A percentile compares a stretch with the other conserved stretches of the same genome.
Conservation (phyloP, 2,888 invertebrate genomes). For the Athalia cordata region DNA sequence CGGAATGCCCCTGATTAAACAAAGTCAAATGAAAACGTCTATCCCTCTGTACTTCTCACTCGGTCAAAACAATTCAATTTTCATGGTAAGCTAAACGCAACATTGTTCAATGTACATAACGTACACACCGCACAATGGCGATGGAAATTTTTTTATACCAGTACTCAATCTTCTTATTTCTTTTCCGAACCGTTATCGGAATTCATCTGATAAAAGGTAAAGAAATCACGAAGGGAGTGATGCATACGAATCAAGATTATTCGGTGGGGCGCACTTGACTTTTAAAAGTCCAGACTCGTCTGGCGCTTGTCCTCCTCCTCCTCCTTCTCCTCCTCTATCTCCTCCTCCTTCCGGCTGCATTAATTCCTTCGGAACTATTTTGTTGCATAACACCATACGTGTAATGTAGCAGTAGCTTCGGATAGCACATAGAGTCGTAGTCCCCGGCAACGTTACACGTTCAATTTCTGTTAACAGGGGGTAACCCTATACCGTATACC, state of each 20-base stretch:
- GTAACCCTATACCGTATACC: constrained; percentile 11
- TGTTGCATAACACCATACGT: constrained; percentile 31
- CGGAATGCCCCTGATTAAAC: constrained; percentile 21
- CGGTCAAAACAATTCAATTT: not conserved
- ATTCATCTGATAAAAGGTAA: no score
- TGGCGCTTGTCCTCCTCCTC: no score
- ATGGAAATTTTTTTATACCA: no score
- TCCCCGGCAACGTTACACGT: constrained; percentile 18
- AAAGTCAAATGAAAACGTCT: constrained; percentile 18
- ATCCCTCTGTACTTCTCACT: not conserved
- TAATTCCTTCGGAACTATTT: constrained; percentile 4
- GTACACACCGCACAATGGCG: no score
- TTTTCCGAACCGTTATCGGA: no score
- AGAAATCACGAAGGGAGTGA: no score
- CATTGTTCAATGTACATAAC: no score
- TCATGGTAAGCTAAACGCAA: not conserved
- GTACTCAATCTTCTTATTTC: no score
- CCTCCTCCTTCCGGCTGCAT: not conserved
- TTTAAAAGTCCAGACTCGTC: no score
- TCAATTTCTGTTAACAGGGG: not conserved
- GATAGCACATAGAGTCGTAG: not conserved
- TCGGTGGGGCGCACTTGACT: no score
- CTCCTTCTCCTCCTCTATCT: not conserved
- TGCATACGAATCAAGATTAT: no score
- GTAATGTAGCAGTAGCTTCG: not conserved